phyloP scores from a whole-genome alignment of 2,113 vertebrate species.

The Arizona elegans region DNA sequence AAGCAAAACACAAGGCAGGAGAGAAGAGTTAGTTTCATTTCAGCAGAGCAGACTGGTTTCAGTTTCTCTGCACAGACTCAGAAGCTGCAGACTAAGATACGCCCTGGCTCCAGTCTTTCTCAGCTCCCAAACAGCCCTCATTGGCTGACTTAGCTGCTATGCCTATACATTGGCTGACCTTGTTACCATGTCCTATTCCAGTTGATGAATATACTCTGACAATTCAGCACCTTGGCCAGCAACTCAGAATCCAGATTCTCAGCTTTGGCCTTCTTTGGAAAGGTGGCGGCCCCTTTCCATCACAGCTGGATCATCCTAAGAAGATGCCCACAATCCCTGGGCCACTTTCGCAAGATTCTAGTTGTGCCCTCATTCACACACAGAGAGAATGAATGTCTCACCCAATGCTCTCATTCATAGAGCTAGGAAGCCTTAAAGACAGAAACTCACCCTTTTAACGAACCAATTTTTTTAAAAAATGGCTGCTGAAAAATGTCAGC shows the following conservation, averaged over 20 bases:
- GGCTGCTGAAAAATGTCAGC: background rate
- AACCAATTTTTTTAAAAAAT: background rate
- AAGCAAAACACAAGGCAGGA: too few species aligned
- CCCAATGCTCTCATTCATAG: background rate
- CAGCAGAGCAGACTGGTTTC: too few species aligned
- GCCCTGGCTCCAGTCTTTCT: too few species aligned
- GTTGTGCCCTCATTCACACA: background rate
- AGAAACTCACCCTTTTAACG: background rate
- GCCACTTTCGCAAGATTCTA: background rate
- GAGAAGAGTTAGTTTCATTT: too few species aligned
- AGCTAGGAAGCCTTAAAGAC: background rate
- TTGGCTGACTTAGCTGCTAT: too few species aligned
- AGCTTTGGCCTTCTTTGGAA: background rate
- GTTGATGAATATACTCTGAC: too few species aligned
- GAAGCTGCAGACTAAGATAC: too few species aligned
- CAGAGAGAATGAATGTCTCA: background rate
- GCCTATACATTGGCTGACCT: too few species aligned
- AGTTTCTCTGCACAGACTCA: too few species aligned
- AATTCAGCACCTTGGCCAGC: background rate
- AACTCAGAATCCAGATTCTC: background rate
- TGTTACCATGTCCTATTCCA: too few species aligned
- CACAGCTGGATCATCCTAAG: background rate
- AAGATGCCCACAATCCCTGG: background rate
- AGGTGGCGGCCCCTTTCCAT: background rate
- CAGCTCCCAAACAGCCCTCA: too few species aligned